These are phyloP conservation scores for Phataginus tetradactyla DNA, from an alignment of 2,797 vertebrate species.

Conservation along the genomic window DNA sequence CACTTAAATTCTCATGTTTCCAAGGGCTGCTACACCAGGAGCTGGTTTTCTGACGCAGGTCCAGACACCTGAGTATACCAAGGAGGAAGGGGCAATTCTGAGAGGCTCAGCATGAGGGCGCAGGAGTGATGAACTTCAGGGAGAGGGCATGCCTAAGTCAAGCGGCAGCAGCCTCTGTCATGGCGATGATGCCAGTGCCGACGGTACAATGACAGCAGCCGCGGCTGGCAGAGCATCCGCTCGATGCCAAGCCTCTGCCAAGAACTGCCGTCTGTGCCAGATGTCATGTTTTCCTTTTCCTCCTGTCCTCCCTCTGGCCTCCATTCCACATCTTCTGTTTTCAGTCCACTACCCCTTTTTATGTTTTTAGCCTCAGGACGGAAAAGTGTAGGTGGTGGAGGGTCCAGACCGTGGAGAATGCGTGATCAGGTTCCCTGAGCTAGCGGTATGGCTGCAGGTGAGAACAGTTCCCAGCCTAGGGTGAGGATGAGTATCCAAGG, in stretches of 20 bases:
- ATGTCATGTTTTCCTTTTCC: neutral
- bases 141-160: neutral
- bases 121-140: neutral
- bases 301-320: neutral
- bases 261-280: neutral
- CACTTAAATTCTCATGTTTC: conserved; percentile 53
- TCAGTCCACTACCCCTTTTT: neutral
- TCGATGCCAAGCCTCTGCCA: neutral
- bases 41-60: conserved; percentile 38
- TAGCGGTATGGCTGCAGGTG: neutral
- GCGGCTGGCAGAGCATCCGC: neutral
- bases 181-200: neutral
- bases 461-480: neutral
- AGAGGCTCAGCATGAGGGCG: neutral
- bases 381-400: neutral
- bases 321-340: neutral
- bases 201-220: neutral
- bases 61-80: conserved; percentile 21
- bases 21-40: conserved; percentile 49
- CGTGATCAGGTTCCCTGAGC: neutral
- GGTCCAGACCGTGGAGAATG: neutral
- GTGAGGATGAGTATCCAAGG: neutral
- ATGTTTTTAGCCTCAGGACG: neutral
- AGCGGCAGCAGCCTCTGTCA: neutral
- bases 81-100: neutral